These are phyloP conservation scores for Myripristis murdjan DNA, from an alignment of 2,797 vertebrate species.

Conservation along the genomic window DNA sequence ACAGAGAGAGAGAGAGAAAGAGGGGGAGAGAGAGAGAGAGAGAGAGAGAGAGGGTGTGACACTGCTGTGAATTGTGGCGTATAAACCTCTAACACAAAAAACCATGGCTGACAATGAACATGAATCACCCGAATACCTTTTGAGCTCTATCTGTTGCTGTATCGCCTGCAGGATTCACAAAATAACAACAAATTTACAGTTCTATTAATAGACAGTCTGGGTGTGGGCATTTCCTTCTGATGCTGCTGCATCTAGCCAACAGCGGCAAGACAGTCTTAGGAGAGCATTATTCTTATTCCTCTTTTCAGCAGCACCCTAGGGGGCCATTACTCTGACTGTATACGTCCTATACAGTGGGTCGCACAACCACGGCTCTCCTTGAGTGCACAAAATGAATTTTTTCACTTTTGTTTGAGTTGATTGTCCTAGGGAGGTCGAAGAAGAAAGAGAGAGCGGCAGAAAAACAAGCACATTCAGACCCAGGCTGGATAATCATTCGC, in stretches of 20 bases:
- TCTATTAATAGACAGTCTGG: constrained; percentile 66
- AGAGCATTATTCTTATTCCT: constrained; percentile 52
- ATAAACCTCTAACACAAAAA: not conserved
- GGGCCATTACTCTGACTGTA: constrained; percentile 34
- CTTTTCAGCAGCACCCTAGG: constrained; percentile 54
- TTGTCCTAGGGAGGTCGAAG: constrained; percentile 49
- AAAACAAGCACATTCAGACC: constrained; percentile 31
- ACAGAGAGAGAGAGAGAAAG: constrained; percentile 1
- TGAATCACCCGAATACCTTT: constrained; percentile 40
- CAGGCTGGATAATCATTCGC: constrained; percentile 47
- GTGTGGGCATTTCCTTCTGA: constrained; percentile 58
- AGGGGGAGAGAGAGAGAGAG: constrained; percentile 18
- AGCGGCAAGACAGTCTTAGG: constrained; percentile 48
- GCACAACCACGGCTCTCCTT: constrained; percentile 37
- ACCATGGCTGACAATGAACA: not conserved
- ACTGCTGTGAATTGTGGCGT: not conserved
- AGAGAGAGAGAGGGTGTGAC: constrained; percentile 29
- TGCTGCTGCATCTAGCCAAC: constrained; percentile 58
- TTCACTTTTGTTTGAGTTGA: constrained; percentile 45
- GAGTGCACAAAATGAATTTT: constrained; percentile 56
- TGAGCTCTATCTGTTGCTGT: constrained; percentile 61
- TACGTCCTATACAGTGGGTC: constrained; percentile 28
- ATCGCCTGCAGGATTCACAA: constrained; percentile 51
- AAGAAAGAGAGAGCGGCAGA: constrained; percentile 22
- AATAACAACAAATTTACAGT: constrained; percentile 61